These are phyloP conservation scores for Spisula solida DNA, from an alignment of 2,888 invertebrate genomes.

Conservation along the genomic window DNA sequence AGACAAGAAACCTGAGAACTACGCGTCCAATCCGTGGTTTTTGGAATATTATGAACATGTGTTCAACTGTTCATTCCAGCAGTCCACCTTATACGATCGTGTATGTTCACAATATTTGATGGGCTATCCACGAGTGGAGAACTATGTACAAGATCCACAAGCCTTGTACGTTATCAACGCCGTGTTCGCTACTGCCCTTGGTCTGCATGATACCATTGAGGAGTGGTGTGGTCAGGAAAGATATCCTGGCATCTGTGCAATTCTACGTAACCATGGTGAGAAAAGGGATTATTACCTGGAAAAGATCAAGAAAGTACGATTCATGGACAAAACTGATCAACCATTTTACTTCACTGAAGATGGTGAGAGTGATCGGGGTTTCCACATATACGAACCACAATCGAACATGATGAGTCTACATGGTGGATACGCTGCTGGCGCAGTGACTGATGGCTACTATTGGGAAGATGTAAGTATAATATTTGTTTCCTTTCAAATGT, in stretches of 20 bases:
- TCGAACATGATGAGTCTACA: constrained; percentile 56
- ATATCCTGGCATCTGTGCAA: constrained; percentile 76
- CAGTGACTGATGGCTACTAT: constrained; percentile 59
- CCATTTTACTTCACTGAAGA: constrained; percentile 81
- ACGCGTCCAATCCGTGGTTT: constrained; percentile 88
- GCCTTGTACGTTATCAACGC: constrained; percentile 86
- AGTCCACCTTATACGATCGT: constrained; percentile 24
- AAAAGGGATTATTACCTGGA: constrained; percentile 77
- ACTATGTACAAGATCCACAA: constrained; percentile 84
- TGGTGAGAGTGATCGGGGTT: constrained; percentile 85
- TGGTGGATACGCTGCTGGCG: constrained; percentile 32
- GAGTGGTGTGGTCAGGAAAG: constrained; percentile 71
- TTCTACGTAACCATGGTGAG: constrained; percentile 80
- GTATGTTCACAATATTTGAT: constrained; percentile 64
- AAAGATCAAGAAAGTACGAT: constrained; percentile 77
- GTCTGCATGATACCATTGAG: constrained; percentile 79
- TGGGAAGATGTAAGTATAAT: constrained; percentile 77
- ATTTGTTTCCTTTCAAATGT: no score
- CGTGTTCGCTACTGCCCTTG: constrained; percentile 84
- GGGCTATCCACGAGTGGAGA: constrained; percentile 77
- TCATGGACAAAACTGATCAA: constrained; percentile 82
- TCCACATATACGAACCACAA: constrained; percentile 82
- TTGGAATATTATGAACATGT: constrained; percentile 87
- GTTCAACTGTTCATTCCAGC: constrained; percentile 80
- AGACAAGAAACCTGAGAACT: constrained; percentile 79